These are phyloP conservation scores for Heteropelma amictum DNA, from an alignment of 2,888 invertebrate species.

Conservation along the genomic window DNA sequence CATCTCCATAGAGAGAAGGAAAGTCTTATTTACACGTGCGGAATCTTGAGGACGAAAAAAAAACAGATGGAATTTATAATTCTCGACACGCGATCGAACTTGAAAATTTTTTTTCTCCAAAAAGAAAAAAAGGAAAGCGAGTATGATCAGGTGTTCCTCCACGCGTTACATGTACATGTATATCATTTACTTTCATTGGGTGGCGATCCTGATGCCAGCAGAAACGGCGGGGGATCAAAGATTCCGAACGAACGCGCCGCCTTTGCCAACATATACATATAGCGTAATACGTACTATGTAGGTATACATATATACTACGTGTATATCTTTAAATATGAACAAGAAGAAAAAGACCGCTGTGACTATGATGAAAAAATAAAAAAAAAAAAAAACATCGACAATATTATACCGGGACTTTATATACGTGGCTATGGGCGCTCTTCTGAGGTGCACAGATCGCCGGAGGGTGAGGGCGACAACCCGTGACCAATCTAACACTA, in stretches of 20 bases:
- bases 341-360: slow-evolving; percentile 18
- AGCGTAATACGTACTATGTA: background rate
- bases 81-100: too few species aligned
- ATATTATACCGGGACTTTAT: slow-evolving; percentile 60
- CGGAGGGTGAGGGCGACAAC: slow-evolving; percentile 45
- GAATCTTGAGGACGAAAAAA: too few species aligned
- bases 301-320: background rate
- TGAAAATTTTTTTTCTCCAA: too few species aligned
- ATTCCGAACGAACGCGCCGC: slow-evolving; percentile 61
- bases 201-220: slow-evolving; percentile 18
- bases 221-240: slow-evolving; percentile 73
- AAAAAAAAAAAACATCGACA: slow-evolving; percentile 59
- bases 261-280: slow-evolving; percentile 55
- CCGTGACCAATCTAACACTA: slow-evolving; percentile 75
- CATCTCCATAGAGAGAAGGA: too few species aligned
- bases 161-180: background rate
- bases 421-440: slow-evolving; percentile 43
- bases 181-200: slow-evolving; percentile 5
- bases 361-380: slow-evolving; percentile 4
- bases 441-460: slow-evolving; percentile 36
- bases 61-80: too few species aligned
- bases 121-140: too few species aligned
- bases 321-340: background rate
- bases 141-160: background rate
- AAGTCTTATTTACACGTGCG: too few species aligned